Evolutionary conservation across 1,140 invertebrate genomes (phyloP), one percentile per base, ranked within the genome.

Genomic region (Drosophila bipectinata): DNA sequence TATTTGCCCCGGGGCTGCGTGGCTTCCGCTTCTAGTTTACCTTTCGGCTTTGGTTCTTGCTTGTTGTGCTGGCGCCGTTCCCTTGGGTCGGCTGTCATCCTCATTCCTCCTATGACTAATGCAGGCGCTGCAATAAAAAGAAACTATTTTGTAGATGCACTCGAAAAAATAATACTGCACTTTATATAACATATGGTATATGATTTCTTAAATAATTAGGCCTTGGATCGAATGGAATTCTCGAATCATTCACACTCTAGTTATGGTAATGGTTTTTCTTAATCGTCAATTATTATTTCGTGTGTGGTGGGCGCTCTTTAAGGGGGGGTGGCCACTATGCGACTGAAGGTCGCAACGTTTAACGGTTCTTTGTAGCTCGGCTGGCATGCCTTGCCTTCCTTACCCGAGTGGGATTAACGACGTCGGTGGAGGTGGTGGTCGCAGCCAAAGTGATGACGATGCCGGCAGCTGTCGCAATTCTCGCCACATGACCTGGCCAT

Each of bases 311-410:
- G 44, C 15, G 44, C 18, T 24, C 41, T 44, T 37, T 10, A 37
- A 10, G 41, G 41, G 15, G 37, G 15, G 15, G n/a, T 7, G 6
- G 1, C 9, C 21, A 21, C 21, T 2, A 21, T 21, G 21, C 21
- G 21, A 21, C n/a, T 37, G 62, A 80, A 73, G 81, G 82, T 85
- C 67, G 69, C 72, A 85, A 49, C 78, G 77, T 85, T 85, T 85
- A 85, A 78, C 74, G 47, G 32, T 12, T 24, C 26, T 41, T 52
- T 24, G 39, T 67, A 32, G 26, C 26, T 44, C 21, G 51, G 26
- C 41, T 30, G 51, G 26, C 41, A 24, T 49, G 51, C 41, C 15
- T 44, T 15, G 41, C n/a, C 14, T 44, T 14, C 51, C 71, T 75
- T 79, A 56, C 39, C 67, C 51, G 56, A 41, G 68, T 72, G 54